Percentiles rank a stretch among this genome's conserved stretches.
These are phyloP conservation scores for Syritta pipiens DNA, from an alignment of 2,888 invertebrate species.

Conservation along the genomic window DNA sequence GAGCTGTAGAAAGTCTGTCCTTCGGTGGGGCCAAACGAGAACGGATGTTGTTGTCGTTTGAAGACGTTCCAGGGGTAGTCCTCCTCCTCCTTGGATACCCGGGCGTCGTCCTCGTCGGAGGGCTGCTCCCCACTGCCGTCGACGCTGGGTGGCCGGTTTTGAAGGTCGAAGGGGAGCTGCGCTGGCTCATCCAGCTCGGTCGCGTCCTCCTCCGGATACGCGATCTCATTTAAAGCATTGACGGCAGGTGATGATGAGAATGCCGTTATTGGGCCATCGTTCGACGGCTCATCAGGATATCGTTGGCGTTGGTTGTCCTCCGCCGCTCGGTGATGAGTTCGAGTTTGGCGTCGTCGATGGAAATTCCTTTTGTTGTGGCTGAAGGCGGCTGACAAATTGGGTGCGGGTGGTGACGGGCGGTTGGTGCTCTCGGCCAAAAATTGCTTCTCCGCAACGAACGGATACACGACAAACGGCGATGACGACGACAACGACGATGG, in stretches of 20 bases:
- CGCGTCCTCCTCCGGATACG: conserved; percentile 48
- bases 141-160: not conserved
- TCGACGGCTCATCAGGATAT: conserved; percentile 55
- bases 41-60: conserved; percentile 36
- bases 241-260: conserved; percentile 41
- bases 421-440: conserved; percentile 32
- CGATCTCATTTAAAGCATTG: conserved; percentile 43
- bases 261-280: conserved; percentile 17
- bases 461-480: conserved; percentile 20
- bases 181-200: conserved; percentile 32
- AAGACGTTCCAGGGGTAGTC: conserved; percentile 14
- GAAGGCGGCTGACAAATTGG: conserved; percentile 16
- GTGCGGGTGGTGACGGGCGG: conserved; percentile 2
- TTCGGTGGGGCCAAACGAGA: conserved; percentile 20
- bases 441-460: conserved; percentile 39
- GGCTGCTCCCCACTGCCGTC: conserved; percentile 8
- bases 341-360: conserved; percentile 34
- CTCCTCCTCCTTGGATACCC: not conserved
- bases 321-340: conserved; percentile 14
- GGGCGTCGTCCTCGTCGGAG: conserved; percentile 2
- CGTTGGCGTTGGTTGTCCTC: conserved; percentile 27
- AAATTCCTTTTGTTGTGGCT: conserved; percentile 20
- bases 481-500: conserved; percentile 3
- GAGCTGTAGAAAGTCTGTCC: conserved; percentile 22
- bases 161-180: conserved; percentile 32